phyloP scores from a whole-genome alignment of 2,888 invertebrate species.

The Unio delphinus region DNA sequence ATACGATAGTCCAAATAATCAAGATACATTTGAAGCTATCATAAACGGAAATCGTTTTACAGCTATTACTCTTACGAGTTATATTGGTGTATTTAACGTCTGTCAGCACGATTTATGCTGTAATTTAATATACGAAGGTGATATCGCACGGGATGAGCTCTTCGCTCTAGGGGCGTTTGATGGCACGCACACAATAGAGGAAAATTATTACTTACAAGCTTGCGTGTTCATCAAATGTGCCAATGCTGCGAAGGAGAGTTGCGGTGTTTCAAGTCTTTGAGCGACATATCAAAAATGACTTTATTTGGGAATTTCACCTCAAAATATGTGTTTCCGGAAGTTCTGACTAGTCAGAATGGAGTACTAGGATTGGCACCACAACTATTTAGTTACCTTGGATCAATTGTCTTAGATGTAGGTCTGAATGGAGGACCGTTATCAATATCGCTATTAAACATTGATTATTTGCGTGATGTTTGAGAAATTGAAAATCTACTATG shows the following conservation, averaged over 20 bases:
- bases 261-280: neutral
- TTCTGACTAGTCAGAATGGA: constrained; percentile 1
- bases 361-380: neutral
- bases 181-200: neutral
- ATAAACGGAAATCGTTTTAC: too few relatives aligned
- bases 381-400: neutral
- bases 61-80: too few relatives aligned
- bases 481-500: too few relatives aligned
- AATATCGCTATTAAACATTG: neutral
- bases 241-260: neutral
- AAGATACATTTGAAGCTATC: neutral
- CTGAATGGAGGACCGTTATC: constrained; percentile 1
- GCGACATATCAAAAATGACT: constrained; percentile 1
- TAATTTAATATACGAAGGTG: neutral
- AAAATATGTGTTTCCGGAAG: constrained; percentile 4
- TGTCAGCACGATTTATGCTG: constrained; percentile 3
- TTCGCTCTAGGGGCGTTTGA: neutral
- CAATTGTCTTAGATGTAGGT: constrained; percentile 1
- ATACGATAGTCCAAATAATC: neutral
- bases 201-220: neutral
- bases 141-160: neutral
- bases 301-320: constrained; percentile 4
- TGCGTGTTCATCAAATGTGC: constrained; percentile 1
- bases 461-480: too few relatives aligned
- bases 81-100: neutral